Evolutionary conservation across 92 coral and sea anemone genomes (phyloP), one percentile per base, ranked within the genome.

Genomic region (Zoanthus sansibaricus): DNA sequence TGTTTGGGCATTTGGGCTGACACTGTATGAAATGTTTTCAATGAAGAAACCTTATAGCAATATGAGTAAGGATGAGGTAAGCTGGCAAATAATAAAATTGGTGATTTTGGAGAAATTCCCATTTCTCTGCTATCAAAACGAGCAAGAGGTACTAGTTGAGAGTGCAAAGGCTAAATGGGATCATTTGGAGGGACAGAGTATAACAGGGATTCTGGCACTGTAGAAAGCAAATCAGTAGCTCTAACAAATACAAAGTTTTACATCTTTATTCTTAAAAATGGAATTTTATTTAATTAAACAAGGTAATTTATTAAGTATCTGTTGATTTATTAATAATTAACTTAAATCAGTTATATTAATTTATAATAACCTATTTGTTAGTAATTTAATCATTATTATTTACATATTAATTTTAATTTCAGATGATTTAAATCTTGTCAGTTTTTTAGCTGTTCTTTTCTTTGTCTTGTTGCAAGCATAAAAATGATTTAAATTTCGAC

Each of bases 1-100:
- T 74, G 90, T 92, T 31, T 97, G 99, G 99, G 86, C 99, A 0
- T 93, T 95, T 76, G 99, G 99, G 33, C 88, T 97, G 62, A 94
- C 98, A 9, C 87, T 97, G 54, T 97, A 96, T 93, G 99, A 97
- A 83, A 92, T 97, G 97, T 93, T 97, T 64, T 75, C 92, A 20
- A 88, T 93, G 88, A 90, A 88, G 59, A 92, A 55, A 75, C 99
- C 99, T 12, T 97, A 88, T 83, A 77, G 72, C n/a, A 87, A 89
- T 18, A 80, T 95, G 79, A 25, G 72, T 21, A 84, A 82, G 68
- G 90, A 95, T 16, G 86, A 88, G 95, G 98, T 96, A 73, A 87
- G 17, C 8, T 72, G 47, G n/a, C 15, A 11, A 51, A 61, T 49
- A 37, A 7, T 9, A 45, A 21, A 32, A 10, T 31, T 16, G 18